Base-by-base conservation (phyloP, 2,888 invertebrate species). In the Scotopteryx bipunctaria region DNA sequence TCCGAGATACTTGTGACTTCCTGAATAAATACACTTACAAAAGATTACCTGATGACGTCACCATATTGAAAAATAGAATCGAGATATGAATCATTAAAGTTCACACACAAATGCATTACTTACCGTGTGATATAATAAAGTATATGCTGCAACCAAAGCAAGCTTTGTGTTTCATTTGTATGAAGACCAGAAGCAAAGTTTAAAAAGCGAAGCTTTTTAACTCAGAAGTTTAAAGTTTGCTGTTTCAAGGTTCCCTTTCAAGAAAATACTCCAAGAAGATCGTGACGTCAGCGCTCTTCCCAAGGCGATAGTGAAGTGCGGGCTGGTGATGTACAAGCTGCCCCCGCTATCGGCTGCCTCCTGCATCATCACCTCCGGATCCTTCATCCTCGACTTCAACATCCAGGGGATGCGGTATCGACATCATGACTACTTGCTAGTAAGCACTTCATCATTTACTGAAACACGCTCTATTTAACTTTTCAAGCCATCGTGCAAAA, bases 301-400 rank as follows among this genome's bases (percentile, higher is more conserved):
- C 1, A 90, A 89, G 35, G 89, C 89, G 1, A 82, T 86, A 8
- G 86, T 89, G n/a, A 90, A 90, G 55, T 90, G 90, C 27, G 90
- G 90, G 0, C 67, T 85, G 25, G 79, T 83, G 16, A 82, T 84
- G 82, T 90, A 90, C 77, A 89, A 90, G 51, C 72, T 90, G 44
- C 90, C 90, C 0, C 90, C 90, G 0, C 68, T 90, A 5, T 83
- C 88, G 0, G 88, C 88, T 0, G 76, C 80, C 1, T 80, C 86
- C 9, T 89, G 89, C 66, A 82, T 88, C 70, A 82, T 89, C 61
- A 67, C 86, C 0, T 89, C 89, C 0, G 89, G 89, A 0, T 81
- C 87, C n/a, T 90, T 89, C 57, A 88, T 90, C 56, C 68, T 90
- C 1, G 90, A 90, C 66, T 90, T 88, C 67, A 89, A 89, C 51